Conservation (phyloP, 2,888 invertebrate genomes). For the Thelaira solivaga region DNA sequence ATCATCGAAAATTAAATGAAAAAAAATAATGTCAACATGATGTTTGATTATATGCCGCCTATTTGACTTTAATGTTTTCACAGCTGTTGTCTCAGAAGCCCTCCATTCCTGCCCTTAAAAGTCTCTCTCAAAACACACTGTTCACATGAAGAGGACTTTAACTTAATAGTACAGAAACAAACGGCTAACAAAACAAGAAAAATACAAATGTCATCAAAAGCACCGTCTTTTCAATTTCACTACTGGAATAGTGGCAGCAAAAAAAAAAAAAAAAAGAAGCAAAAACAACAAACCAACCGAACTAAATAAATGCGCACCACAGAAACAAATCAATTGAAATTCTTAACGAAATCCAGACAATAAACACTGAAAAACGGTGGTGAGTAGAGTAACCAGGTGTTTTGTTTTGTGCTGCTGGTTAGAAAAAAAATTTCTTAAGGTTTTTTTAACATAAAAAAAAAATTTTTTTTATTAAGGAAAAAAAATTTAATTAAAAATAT, state of each 20-base stretch:
- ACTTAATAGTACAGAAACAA: slow-evolving; percentile 8
- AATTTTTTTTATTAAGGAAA: too few relatives aligned
- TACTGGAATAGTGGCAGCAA: slow-evolving; percentile 29
- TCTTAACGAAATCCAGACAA: slow-evolving; percentile 51
- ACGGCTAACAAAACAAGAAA: slow-evolving; percentile 3
- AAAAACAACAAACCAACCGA: background rate
- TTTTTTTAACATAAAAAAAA: too few relatives aligned
- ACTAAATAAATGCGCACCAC: too few relatives aligned
- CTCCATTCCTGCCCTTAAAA: background rate
- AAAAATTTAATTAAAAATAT: too few relatives aligned
- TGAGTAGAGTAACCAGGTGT: background rate
- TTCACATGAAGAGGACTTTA: slow-evolving; percentile 27
- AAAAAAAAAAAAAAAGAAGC: background rate
- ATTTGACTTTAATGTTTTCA: slow-evolving; percentile 61
- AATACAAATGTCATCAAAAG: slow-evolving; percentile 58
- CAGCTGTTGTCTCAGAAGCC: slow-evolving; percentile 51
- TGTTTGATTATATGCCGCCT: slow-evolving; percentile 61
- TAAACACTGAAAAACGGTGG: slow-evolving; percentile 27
- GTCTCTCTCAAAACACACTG: slow-evolving; percentile 4
- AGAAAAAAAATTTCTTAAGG: too few relatives aligned
- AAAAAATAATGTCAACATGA: slow-evolving; percentile 39
- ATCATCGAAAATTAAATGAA: slow-evolving; percentile 47
- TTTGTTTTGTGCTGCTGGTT: too few relatives aligned
- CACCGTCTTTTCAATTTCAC: slow-evolving; percentile 50
- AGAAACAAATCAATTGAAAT: slow-evolving; percentile 61